A percentile compares a stretch with the other conserved stretches of the same genome.
Conservation (phyloP, 2,888 invertebrate species). For the Siphlonurus alternatus region DNA sequence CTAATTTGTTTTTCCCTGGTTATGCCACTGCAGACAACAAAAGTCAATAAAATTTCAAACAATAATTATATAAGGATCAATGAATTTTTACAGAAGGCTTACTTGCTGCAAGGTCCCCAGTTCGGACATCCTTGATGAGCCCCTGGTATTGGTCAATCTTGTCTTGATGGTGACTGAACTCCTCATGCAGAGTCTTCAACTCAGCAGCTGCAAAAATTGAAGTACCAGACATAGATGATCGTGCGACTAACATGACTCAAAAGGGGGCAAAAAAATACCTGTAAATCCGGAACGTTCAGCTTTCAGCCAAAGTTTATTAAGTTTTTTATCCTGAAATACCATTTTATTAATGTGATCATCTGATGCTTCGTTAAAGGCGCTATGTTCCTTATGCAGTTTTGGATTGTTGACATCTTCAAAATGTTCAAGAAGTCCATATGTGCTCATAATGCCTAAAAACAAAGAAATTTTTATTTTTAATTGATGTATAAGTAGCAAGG, state of each 20-base stretch:
- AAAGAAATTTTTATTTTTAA: conserved; percentile 4
- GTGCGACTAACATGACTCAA: no score
- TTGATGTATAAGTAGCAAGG: no score
- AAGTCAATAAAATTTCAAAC: no score
- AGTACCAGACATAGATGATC: not conserved
- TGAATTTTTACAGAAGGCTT: no score
- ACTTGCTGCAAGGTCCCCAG: no score
- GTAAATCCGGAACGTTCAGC: conserved; percentile 79
- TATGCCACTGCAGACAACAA: no score
- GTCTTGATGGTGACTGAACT: conserved; percentile 81
- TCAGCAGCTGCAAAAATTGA: conserved; percentile 42
- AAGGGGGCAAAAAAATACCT: no score
- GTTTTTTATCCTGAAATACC: conserved; percentile 75
- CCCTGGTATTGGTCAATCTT: conserved; percentile 82
- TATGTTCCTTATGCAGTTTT: conserved; percentile 33
- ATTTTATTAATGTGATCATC: conserved; percentile 45
- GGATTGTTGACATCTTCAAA: conserved; percentile 50
- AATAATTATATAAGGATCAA: no score
- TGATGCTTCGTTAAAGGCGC: conserved; percentile 26
- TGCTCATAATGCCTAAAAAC: conserved; percentile 49
- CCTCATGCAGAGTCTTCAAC: conserved; percentile 64
- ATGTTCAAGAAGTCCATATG: conserved; percentile 62
- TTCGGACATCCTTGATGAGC: conserved; percentile 40
- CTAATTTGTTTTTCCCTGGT: no score
- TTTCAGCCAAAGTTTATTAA: conserved; percentile 78